Evolutionary conservation across 2,797 vertebrate genomes (phyloP), one percentile per base, ranked within the genome.

Genomic region (Chelon auratus): DNA sequence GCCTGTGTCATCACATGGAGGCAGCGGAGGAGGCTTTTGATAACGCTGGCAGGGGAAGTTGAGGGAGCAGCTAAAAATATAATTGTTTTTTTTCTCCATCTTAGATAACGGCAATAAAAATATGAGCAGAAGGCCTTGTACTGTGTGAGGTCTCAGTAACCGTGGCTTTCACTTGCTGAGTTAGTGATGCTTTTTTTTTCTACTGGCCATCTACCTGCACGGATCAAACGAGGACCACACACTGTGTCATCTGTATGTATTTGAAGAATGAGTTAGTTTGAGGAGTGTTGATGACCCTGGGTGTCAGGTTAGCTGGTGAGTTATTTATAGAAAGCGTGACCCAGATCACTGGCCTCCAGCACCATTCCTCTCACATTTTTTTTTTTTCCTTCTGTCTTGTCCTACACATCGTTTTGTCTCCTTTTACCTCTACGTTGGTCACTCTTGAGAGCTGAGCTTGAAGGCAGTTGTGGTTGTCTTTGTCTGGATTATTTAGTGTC

Each of bases 311-410:
- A 33, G 73, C 89, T 83, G 72, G 80, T 70, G 80, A 81, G 92
- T 83, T 94, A 94, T 94, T 94, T 91, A 93, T 94, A 94, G 92
- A 74, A 71, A 53, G 70, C 83, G 71, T 93, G 90, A 93, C 90
- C 92, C 90, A 94, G 83, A 93, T 94, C 91, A 80, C 62, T 53
- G 82, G 80, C 79, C 74, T 81, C 76, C 72, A 65, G 81, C 84
- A 84, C 83, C 74, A 66, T 69, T 81, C 62, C 62, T 83, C 52
- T 55, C 73, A 61, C 70, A 81, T 65, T 64, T 74, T 60, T 75
- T 60, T 52, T 56, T 81, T 80, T 74, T 84, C 52, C 51, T 70
- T 50, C 62, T 64, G 65, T 69, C 70, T 84, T 56, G 51, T 77
- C 58, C 50, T 45, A 40, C 43, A 59, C 67, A 50, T 86, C 24